A percentile compares a stretch with the other conserved stretches of the same genome.
phyloP scores from a whole-genome alignment of 2,888 invertebrate genomes.

The Limenitis camilla region DNA sequence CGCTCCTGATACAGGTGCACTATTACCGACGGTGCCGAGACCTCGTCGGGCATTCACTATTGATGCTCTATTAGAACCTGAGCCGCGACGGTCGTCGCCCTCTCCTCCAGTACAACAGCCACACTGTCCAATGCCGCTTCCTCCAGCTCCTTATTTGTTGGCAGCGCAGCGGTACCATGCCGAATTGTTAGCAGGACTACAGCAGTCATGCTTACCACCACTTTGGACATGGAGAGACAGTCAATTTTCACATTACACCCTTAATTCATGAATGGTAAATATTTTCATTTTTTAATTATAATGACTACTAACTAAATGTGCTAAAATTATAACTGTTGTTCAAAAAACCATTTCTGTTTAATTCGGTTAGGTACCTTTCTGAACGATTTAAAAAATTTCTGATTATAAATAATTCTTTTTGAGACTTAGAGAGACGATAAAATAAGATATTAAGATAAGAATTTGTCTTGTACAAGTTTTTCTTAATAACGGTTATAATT shows the following conservation, averaged over 20 bases:
- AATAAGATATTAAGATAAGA: too few relatives aligned
- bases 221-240: slow-evolving; percentile 69
- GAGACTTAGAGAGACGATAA: too few relatives aligned
- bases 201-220: slow-evolving; percentile 65
- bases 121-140: slow-evolving; percentile 58
- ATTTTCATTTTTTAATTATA: not conserved
- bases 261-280: slow-evolving; percentile 71
- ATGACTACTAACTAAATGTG: too few relatives aligned
- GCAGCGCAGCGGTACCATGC: slow-evolving; percentile 68
- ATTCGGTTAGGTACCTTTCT: too few relatives aligned
- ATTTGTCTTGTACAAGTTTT: too few relatives aligned
- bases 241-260: slow-evolving; percentile 70
- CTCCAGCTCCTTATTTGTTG: slow-evolving; percentile 55
- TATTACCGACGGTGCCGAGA: slow-evolving; percentile 55
- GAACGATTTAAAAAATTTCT: too few relatives aligned
- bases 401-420: too few relatives aligned
- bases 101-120: slow-evolving; percentile 66
- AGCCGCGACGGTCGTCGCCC: slow-evolving; percentile 64
- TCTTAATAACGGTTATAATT: too few relatives aligned
- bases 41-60: slow-evolving; percentile 85
- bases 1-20: slow-evolving; percentile 51
- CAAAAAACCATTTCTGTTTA: too few relatives aligned
- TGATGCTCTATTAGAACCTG: slow-evolving; percentile 88
- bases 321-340: too few relatives aligned
- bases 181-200: slow-evolving; percentile 62